Evolutionary conservation across 2,113 vertebrate genomes (phyloP).

Genomic region (Perca fluviatilis): DNA sequence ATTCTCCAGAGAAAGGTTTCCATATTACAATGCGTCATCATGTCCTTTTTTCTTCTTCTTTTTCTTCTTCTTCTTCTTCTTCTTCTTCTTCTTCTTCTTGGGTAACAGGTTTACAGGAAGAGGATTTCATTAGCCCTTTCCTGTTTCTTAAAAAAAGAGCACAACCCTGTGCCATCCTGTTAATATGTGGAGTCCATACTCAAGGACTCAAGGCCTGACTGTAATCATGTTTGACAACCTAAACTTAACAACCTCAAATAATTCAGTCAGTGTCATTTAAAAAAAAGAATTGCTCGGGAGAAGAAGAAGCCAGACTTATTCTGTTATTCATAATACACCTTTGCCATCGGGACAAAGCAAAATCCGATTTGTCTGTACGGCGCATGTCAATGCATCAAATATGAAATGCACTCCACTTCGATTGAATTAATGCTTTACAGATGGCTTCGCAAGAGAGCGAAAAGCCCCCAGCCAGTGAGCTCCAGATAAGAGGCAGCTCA

Average conservation of each 20-base stretch:
- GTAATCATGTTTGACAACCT: constrained; percentile 3
- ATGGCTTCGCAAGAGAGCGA: constrained; percentile 50
- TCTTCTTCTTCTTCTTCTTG: constrained; percentile 56
- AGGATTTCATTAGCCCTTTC: constrained; percentile 51
- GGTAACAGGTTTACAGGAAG: constrained; percentile 69
- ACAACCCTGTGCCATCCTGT: neutral
- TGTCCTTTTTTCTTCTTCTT: constrained; percentile 35
- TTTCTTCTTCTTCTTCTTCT: constrained; percentile 27
- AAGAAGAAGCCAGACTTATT: constrained; percentile 2
- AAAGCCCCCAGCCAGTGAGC: constrained; percentile 47
- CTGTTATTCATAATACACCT: constrained; percentile 42
- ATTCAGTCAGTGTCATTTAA: constrained; percentile 15
- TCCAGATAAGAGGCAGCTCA: constrained; percentile 57
- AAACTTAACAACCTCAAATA: constrained; percentile 10
- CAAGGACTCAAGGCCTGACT: neutral
- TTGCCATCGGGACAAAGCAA: neutral
- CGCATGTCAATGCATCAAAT: constrained; percentile 53
- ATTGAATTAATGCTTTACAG: constrained; percentile 58
- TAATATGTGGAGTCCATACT: neutral
- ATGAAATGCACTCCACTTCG: constrained; percentile 46
- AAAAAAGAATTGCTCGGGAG: neutral
- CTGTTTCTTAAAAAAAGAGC: constrained; percentile 52
- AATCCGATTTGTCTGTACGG: constrained; percentile 39
- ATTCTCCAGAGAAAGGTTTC: neutral
- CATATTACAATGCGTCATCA: constrained; percentile 1